Base-by-base conservation (phyloP, 2,888 invertebrate species). In the Cryptocephalus primarius region DNA sequence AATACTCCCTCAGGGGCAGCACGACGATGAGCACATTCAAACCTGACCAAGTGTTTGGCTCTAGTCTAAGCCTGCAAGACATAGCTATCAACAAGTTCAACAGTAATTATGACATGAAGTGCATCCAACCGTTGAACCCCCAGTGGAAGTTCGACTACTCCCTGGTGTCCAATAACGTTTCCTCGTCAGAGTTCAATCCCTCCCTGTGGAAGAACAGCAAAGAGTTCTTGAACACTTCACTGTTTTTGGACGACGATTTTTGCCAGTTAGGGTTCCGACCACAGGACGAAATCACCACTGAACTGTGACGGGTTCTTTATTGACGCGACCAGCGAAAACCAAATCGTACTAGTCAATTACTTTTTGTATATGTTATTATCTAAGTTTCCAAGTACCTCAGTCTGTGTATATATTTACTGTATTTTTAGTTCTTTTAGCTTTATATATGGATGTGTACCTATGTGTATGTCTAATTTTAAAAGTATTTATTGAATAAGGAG, bases 231-330 rank as follows among this genome's bases (percentile, higher is more conserved):
- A 65, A 62, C 61, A 75, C 79, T 61, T 54, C 56, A 46, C 74
- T 82, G 42, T 83, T 83, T 78, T 68, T 84, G 48, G 88, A 85
- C 61, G 85, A 88, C 61, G 88, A 88, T 69, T 84, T 87, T 64
- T 83, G 84, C 60, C 85, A 86, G 65, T 77, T 89, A 68, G 87
- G 88, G 48, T 85, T 87, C 68, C 76, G 89, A 61, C 89, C 89
- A 42, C 89, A 89, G 72, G 89, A 89, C 70, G 88, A 89, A 73
- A 85, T 88, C 59, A 88, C 88, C 61, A 88, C 88, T 61, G 88
- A 88, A 75, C 77, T 88, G 69, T 88, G 74, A 69, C 39, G 38
- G 8, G 31, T 45, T 39, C 11, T 32, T 40, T 45, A 3, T 22
- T 42, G 11, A 22, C 22, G 22, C 22, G 22, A 22, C 22, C 22